phyloP scores from a whole-genome alignment of 1,140 invertebrate species.

The Atopsyche davidsoni region DNA sequence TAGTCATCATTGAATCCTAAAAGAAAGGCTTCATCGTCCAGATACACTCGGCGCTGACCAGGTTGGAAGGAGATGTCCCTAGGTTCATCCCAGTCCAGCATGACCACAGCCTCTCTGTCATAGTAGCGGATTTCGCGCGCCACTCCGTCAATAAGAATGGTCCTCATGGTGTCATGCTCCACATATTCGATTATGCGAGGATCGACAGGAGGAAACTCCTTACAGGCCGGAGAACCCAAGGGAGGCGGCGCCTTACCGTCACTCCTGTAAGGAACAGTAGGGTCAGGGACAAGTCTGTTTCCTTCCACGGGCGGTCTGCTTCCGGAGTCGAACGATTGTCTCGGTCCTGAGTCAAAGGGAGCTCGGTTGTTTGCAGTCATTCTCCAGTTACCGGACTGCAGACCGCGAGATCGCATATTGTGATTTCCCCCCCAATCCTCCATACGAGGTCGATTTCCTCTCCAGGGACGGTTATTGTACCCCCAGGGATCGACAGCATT shows the following conservation, averaged over 20 bases:
- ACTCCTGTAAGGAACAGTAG: slow-evolving; percentile 33
- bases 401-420: slow-evolving; percentile 20
- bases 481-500: slow-evolving; percentile 10
- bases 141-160: slow-evolving; percentile 79
- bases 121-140: slow-evolving; percentile 82
- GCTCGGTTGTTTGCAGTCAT: neutral
- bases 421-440: slow-evolving; percentile 2
- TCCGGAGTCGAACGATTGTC: no score
- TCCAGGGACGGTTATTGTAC: slow-evolving; percentile 10
- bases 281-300: slow-evolving; percentile 35
- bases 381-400: slow-evolving; percentile 29
- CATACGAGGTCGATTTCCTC: slow-evolving; percentile 15
- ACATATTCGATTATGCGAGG: slow-evolving; percentile 54
- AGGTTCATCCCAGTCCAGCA: slow-evolving; percentile 78
- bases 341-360: no score
- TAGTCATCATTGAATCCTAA: slow-evolving; percentile 68
- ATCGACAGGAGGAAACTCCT: slow-evolving; percentile 53
- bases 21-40: slow-evolving; percentile 64
- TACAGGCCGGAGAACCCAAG: slow-evolving; percentile 34
- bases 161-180: slow-evolving; percentile 60
- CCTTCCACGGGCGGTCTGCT: no score
- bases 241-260: slow-evolving; percentile 36
- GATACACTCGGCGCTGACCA: slow-evolving; percentile 57
- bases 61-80: slow-evolving; percentile 77
- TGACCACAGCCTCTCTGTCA: slow-evolving; percentile 74